These are phyloP conservation scores for Enteromius afrohamiltoni DNA, from an alignment of 2,797 vertebrate genomes.

Conservation along the genomic window DNA sequence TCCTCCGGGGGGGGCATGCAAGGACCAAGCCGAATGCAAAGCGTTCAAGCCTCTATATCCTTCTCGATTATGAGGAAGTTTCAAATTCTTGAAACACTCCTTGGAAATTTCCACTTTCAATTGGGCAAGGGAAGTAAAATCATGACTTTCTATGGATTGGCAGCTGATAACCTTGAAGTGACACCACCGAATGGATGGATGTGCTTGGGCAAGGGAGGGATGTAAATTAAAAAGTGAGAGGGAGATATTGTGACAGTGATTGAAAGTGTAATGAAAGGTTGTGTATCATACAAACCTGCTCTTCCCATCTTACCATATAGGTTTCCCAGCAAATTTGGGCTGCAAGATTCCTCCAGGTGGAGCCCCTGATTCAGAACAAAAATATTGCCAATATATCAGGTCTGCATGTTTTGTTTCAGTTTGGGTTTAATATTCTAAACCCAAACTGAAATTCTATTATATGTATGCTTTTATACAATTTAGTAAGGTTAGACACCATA, in stretches of 20 bases:
- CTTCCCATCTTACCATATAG: constrained; percentile 20
- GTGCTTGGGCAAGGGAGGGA: constrained; percentile 38
- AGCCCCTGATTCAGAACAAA: constrained; percentile 44
- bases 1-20: no score
- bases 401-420: not conserved
- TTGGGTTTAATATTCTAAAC: constrained; percentile 4
- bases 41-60: no score
- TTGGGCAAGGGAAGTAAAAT: constrained; percentile 38
- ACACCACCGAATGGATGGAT: constrained; percentile 51
- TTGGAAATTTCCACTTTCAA: constrained; percentile 18
- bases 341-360: constrained; percentile 44
- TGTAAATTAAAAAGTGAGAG: constrained; percentile 58
- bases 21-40: no score
- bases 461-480: not conserved
- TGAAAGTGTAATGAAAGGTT: constrained; percentile 53
- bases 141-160: constrained; percentile 42
- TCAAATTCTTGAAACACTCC: not conserved
- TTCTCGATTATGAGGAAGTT: no score
- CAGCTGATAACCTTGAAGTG: constrained; percentile 58
- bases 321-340: constrained; percentile 11
- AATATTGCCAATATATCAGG: constrained; percentile 9
- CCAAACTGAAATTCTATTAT: not conserved
- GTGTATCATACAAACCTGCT: constrained; percentile 48
- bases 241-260: constrained; percentile 53
- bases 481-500: not conserved